Base-by-base conservation (phyloP, 2,888 invertebrate genomes). In the Beris chalybata region DNA sequence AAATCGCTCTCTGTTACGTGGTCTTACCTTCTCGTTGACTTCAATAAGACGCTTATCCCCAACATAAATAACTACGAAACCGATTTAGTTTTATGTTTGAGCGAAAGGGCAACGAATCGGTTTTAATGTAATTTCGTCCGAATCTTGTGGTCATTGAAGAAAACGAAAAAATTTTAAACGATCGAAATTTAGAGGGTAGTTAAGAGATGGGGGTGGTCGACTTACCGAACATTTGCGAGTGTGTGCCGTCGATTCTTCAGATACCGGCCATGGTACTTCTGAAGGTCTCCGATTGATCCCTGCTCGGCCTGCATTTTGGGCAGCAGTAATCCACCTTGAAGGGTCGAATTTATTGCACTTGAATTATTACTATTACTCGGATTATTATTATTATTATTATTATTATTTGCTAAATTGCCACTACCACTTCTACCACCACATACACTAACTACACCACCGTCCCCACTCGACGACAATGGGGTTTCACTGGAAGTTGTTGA, bases 201-300 rank as follows among this genome's bases (percentile, higher is more conserved):
- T 22, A 22, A 22, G 22, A 22, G 22, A 22, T 3, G 22, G 22
- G 22, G 22, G 22, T 22, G 22, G 22, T 2, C 12, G 4, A 87
- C 93, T 92, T 82, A 94, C 93, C 93, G 92, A 82, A 94, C 93
- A 83, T 94, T 94, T 71, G 94, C 94, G 77, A 95, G 85, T 11
- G 94, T 95, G 80, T 94, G 94, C 66, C 94, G 86, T 69, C 94
- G 86, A 76, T 91, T 93, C 82, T 92, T 88, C 76, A 93, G 86
- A 81, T 93, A 91, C 74, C 91, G 83, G 74, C 89, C 91, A 79
- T 93, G 93, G 81, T 93, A 93, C 79, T 91, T 91, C 78, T 93
- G 91, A 75, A 94, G 86, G 81, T 93, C 93, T 65, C 92, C 93
- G 78, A 94, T 93, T 80, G 92, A 91, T 74, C 94, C 93, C 78